A percentile compares a stretch with the other conserved stretches of the same genome.
Conservation (phyloP, 2,113 vertebrate species). For the Atrichornis clamosus region DNA sequence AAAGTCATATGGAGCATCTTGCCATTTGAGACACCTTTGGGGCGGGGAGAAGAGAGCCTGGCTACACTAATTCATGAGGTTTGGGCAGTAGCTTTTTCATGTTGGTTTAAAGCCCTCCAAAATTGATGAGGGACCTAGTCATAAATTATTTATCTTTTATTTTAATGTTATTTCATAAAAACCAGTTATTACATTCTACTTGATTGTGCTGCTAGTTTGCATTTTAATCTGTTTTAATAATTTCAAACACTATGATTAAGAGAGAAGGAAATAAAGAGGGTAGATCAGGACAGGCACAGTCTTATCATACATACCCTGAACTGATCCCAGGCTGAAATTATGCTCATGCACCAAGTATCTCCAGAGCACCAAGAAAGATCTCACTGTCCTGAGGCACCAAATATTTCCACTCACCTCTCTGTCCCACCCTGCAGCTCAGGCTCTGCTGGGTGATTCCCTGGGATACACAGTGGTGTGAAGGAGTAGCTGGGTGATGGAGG, state of each 20-base stretch:
- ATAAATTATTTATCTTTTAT: conserved; percentile 9
- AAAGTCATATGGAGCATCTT: neutral
- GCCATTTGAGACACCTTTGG: neutral
- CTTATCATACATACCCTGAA: neutral
- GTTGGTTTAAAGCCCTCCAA: neutral
- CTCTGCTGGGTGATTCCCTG: neutral
- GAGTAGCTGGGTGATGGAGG: neutral
- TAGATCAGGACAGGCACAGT: neutral
- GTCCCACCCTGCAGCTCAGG: neutral
- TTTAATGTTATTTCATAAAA: neutral
- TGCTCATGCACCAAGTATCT: rapidly evolving
- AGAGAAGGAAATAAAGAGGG: neutral
- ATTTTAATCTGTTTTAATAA: neutral
- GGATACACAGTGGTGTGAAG: neutral
- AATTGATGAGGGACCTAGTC: neutral
- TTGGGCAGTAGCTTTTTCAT: neutral
- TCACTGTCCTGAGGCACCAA: neutral
- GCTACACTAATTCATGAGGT: neutral
- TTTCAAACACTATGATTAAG: neutral
- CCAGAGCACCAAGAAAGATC: neutral
- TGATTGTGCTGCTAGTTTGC: neutral
- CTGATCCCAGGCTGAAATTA: neutral
- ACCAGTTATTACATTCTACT: neutral
- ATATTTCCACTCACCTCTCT: neutral
- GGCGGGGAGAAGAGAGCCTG: neutral